Evolutionary conservation across 2,797 vertebrate genomes (phyloP), one percentile per base, ranked within the genome.

Genomic region (Xenops minutus): DNA sequence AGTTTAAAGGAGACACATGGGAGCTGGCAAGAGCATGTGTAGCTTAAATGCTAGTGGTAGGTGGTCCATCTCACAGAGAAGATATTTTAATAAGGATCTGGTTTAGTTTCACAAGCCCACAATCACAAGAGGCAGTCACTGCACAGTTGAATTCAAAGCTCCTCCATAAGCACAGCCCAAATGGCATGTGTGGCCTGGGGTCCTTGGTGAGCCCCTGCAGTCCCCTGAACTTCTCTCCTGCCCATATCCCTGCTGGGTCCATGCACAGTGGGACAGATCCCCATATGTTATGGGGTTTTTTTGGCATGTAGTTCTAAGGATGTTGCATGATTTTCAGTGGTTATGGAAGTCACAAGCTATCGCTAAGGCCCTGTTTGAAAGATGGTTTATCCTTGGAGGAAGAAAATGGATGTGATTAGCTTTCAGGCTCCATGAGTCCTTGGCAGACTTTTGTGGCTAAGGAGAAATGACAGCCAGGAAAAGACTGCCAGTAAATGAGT

Each of bases 381-480:
- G 30, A 67, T 4, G 36, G 30, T 51, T 84, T 88, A 49, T 69
- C 43, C 74, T 54, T 67, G 54, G 32, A 75, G 61, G 49, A 78
- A 58, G 43, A 29, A 93, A 88, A 91, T 41, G 36, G 27, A 68
- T 9, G 22, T 69, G 73, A 83, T 93, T 80, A 84, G 3, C 69
- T 93, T 71, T 84, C 77, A 94, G 39, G 32, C 27, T 88, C 32
- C 24, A 43, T 13, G 14, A 81, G 39, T 19, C 7, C 48, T 75
- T 84, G 92, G 54, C 56, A 85, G 61, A 48, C 39, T 80, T 83
- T 7, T 68, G 62, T 88, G 76, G 27, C 69, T 88, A 34, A 94
- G 77, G 59, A 81, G 51, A 92, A 94, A 88, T 5, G 19, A 81
- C 43, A 83, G 46, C 64, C 62, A 81, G 74, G 69, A 93, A 87